Evolutionary conservation across 2,888 invertebrate genomes (phyloP), one percentile per base, ranked within the genome.

Genomic region (Philereme vetulata): DNA sequence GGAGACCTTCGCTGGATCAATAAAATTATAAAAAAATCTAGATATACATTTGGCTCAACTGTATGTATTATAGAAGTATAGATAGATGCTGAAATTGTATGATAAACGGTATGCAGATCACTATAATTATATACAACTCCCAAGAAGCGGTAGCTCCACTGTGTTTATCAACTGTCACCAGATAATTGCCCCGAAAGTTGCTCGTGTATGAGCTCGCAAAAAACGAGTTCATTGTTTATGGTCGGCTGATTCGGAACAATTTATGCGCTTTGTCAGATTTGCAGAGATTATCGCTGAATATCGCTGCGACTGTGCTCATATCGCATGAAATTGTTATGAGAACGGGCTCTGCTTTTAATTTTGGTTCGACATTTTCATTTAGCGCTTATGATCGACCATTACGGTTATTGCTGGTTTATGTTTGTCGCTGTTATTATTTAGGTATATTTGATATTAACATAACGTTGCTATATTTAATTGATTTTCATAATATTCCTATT

Each of bases 261-360:
- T 74, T 73, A 74, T 73, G 56, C 57, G 68, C 70, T 75, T 65
- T 72, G 72, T 72, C 73, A 73, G 75, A 75, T 78, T 77, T 70
- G 71, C 71, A 67, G 68, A 67, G 72, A 75, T 75, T 67, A 78
- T 76, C 69, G 57, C 57, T 33, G 51, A 54, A 47, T 57, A 54
- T 74, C 60, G 70, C 54, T 11, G 43, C 44, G 60, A 57, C 61
- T 58, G 72, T 66, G 72, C 64, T 72, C 74, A 64, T 72, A 71
- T 64, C 68, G 70, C 69, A 71, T 76, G 72, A 77, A 80, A 80
- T 76, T 74, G 71, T 76, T 76, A 75, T 77, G 74, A 74, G 70
- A 72, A 67, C 60, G 57, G 57, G 65, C 65, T 66, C 54, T 65
- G 71, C 68, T 68, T 74, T 72, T 77, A 73, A 75, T 78, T 72